Evolutionary conservation across 2,113 vertebrate species (phyloP), one percentile per base, ranked within the genome.

Genomic region (Sialia sialis): DNA sequence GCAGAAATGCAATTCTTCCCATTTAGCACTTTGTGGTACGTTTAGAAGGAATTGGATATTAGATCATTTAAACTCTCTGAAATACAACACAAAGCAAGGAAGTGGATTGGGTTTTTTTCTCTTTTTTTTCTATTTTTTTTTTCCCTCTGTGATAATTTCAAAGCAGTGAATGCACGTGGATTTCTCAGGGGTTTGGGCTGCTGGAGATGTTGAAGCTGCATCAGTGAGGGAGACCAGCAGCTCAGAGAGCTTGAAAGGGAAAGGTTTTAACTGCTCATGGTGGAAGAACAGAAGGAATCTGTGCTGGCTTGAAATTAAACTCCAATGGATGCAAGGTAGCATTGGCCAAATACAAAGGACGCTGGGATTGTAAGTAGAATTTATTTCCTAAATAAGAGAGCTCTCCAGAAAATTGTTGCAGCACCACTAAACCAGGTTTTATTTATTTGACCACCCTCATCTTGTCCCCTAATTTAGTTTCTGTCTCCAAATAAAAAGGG

Each of bases 11-110:
- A 98, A 98, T 98, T 98, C 98, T 98, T 97, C 96, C 98, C 98
- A 98, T 98, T 98, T 98, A 98, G 98, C 98, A 98, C 98, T 98
- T 98, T 98, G 98, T 98, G 98, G 97, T 92, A 84, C 97, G 52
- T 97, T 92, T 94, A 96, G 96, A 94, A 97, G 97, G 97, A 98
- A 98, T 97, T 97, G 98, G 97, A 98, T 98, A 97, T 97, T 97
- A 97, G 96, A 97, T 96, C 97, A 95, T 97, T 97, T 97, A 96
- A 98, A 97, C 96, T 98, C 98, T 98, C 97, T 98, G 98, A 97
- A 98, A 98, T 96, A 95, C 81, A 97, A 97, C 97, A 97, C 96
- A 95, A 96, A 98, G 96, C 84, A 96, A 98, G 97, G 97, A 96
- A 97, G 93, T 95, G 62, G 34, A 13, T 7, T 66, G 46, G 15